Percentiles rank a stretch among this genome's conserved stretches.
These are phyloP conservation scores for Toxostoma redivivum DNA, from an alignment of 2,113 vertebrate species.

Conservation along the genomic window DNA sequence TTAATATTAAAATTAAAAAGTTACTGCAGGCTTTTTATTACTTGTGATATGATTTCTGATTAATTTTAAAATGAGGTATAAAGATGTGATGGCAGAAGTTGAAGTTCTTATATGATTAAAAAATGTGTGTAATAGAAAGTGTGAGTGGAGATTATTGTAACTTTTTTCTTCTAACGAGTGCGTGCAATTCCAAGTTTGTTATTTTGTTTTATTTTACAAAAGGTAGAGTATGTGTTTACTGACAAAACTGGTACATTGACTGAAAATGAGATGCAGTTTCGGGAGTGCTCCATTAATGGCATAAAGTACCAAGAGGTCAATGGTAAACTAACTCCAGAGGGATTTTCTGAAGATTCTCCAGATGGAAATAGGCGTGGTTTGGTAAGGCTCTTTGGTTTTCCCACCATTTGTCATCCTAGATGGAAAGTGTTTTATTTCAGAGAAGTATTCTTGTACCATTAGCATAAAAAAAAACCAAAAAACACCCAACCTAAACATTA, in stretches of 20 bases:
- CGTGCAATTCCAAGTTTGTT: background rate
- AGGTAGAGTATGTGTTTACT: conserved; percentile 98
- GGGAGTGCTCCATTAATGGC: conserved; percentile 94
- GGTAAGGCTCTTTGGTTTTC: conserved; percentile 64
- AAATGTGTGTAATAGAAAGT: background rate
- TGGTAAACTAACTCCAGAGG: conserved; percentile 88
- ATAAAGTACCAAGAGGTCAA: conserved; percentile 94
- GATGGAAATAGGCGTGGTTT: conserved; percentile 76
- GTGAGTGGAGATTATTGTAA: background rate
- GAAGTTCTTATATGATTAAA: background rate
- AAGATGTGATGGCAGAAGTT: background rate
- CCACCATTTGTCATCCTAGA: background rate
- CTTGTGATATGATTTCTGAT: background rate
- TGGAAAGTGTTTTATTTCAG: background rate
- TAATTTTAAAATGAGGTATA: background rate
- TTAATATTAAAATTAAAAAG: background rate
- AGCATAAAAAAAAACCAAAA: background rate
- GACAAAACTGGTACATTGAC: conserved; percentile 97
- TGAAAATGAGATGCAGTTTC: conserved; percentile 99
- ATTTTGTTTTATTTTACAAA: background rate
- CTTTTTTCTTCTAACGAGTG: background rate
- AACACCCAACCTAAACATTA: background rate
- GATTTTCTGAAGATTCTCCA: conserved; percentile 83
- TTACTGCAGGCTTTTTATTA: background rate
- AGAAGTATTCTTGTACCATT: background rate